Conservation (phyloP, 2,888 invertebrate genomes). For the Himalopsyche japonica region DNA sequence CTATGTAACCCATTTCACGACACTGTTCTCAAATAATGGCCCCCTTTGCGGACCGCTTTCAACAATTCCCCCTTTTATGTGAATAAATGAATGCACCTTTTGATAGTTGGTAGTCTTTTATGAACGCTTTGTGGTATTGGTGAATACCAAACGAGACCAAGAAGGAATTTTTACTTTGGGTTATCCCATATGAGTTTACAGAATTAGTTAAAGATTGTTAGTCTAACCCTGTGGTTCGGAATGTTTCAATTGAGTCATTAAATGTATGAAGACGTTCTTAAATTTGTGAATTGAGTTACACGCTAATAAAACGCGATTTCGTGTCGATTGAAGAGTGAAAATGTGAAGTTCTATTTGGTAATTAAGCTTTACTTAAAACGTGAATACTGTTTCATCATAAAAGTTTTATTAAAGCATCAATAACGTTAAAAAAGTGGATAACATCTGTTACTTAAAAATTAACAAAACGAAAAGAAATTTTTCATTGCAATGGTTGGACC, state of each 20-base stretch:
- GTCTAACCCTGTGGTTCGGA: constrained; percentile 28
- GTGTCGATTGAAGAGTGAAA: no score
- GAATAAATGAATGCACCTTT: constrained; percentile 39
- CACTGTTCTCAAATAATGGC: constrained; percentile 34
- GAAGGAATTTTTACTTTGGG: constrained; percentile 16
- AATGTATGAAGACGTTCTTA: neutral
- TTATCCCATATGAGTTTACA: constrained; percentile 33
- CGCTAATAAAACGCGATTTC: no score
- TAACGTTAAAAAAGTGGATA: neutral
- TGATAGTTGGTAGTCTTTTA: constrained; percentile 29
- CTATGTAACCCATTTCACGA: constrained; percentile 38
- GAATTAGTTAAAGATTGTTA: constrained; percentile 38
- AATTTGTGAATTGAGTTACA: neutral
- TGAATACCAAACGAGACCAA: constrained; percentile 31
- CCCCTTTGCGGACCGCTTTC: constrained; percentile 26
- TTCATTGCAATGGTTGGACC: neutral
- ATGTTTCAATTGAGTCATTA: neutral
- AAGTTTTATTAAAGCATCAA: no score
- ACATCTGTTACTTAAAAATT: neutral
- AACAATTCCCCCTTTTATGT: constrained; percentile 31
- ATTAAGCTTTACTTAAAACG: no score
- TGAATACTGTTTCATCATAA: no score
- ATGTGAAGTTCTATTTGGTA: no score
- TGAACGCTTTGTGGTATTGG: constrained; percentile 37
- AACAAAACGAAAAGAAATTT: neutral